Conservation (phyloP, 2,113 vertebrate species). For the Otus sunia region DNA sequence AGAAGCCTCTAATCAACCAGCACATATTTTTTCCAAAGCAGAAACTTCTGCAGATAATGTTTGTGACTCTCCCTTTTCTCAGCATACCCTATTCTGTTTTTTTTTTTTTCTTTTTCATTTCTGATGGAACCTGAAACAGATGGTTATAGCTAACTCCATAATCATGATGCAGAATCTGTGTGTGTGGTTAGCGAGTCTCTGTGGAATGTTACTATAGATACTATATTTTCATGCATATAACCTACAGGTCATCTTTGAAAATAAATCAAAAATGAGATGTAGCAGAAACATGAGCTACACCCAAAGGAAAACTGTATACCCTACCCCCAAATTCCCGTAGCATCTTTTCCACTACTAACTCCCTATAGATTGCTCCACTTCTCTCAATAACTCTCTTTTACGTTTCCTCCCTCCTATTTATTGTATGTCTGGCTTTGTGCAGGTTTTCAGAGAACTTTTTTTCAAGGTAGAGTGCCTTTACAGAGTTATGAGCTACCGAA, state of each 20-base stretch:
- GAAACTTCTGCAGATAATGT: not conserved
- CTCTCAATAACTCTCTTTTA: not conserved
- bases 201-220: not conserved
- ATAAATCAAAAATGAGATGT: not conserved
- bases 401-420: not conserved
- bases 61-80: not conserved
- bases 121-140: not conserved
- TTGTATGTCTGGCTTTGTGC: not conserved
- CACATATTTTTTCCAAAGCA: not conserved
- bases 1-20: not conserved
- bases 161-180: not conserved
- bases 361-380: not conserved
- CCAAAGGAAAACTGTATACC: not conserved
- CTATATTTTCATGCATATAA: not conserved
- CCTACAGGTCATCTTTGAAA: not conserved
- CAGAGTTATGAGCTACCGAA: not conserved
- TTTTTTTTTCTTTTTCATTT: not conserved
- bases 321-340: not conserved
- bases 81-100: not conserved
- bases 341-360: not conserved
- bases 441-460: not conserved
- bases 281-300: not conserved
- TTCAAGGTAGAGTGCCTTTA: not conserved
- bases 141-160: not conserved
- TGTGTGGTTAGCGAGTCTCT: not conserved